phyloP scores from a whole-genome alignment of 2,113 vertebrate species.

The Cyanoramphus novaezelandiae region DNA sequence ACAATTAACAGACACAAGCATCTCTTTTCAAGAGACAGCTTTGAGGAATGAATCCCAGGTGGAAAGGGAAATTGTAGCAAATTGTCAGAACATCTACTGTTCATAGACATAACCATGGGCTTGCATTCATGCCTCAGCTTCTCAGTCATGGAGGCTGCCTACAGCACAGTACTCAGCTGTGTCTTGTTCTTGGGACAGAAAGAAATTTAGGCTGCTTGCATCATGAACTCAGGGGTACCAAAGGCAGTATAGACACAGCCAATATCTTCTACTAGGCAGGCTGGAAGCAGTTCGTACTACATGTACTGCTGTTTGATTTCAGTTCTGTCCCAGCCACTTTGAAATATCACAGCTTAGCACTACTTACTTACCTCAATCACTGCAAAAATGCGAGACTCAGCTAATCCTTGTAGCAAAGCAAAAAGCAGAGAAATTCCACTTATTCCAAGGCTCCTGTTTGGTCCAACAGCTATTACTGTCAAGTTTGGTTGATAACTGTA shows the following conservation, averaged over 20 bases:
- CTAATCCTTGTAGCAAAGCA: conserved; percentile 80
- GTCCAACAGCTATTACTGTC: conserved; percentile 75
- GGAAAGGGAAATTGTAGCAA: neutral
- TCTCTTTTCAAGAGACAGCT: neutral
- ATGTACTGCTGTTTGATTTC: neutral
- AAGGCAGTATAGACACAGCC: neutral
- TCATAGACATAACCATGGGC: neutral
- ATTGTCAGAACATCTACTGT: neutral
- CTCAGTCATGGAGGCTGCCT: neutral
- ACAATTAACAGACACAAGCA: neutral
- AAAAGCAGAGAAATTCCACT: conserved; percentile 79
- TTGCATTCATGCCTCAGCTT: fast-evolving
- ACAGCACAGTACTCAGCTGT: fast-evolving
- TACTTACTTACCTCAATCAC: conserved; percentile 81
- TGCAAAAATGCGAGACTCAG: conserved; percentile 79
- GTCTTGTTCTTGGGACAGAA: neutral
- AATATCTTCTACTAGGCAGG: neutral
- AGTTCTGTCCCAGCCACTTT: neutral
- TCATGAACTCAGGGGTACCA: neutral
- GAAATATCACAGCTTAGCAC: neutral
- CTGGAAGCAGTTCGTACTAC: neutral
- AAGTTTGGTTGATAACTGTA: conserved; percentile 86
- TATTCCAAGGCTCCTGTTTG: conserved; percentile 61
- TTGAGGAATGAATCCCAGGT: neutral
- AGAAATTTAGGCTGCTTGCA: neutral